Evolutionary conservation across 2,888 invertebrate genomes (phyloP).

Genomic region (Teleogryllus oceanicus): DNA sequence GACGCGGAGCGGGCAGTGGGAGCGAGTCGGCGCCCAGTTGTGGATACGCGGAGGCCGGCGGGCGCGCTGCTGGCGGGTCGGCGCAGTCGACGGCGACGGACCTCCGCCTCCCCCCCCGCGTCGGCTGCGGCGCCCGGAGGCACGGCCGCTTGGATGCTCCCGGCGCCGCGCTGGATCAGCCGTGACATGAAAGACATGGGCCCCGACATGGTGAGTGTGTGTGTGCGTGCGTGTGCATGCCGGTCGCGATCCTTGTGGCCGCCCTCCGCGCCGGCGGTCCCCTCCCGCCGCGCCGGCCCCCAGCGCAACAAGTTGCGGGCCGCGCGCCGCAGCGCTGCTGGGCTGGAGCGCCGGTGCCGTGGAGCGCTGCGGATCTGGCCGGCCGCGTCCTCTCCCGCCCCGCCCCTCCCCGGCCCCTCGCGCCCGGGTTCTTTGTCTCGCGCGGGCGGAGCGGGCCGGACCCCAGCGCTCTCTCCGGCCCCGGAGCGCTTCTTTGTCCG

Average conservation of each 20-base stretch:
- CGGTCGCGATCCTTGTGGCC: conserved; percentile 43
- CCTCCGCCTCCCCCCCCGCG: neutral
- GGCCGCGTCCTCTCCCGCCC: neutral
- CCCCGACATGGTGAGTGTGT: conserved; percentile 69
- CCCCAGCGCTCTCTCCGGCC: too few relatives aligned
- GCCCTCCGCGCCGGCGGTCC: conserved; percentile 39
- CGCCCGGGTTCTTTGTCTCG: neutral
- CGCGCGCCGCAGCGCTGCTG: neutral
- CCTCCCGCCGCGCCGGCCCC: conserved; percentile 33
- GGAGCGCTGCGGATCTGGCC: neutral
- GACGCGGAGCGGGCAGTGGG: neutral
- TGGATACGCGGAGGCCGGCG: conserved; percentile 22
- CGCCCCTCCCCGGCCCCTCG: neutral
- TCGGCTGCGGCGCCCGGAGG: conserved; percentile 11
- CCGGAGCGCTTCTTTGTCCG: too few relatives aligned
- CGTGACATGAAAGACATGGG: conserved; percentile 74
- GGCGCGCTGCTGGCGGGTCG: neutral
- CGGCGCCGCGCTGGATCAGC: conserved; percentile 39
- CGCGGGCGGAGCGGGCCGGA: neutral
- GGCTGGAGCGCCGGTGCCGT: neutral
- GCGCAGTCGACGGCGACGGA: neutral
- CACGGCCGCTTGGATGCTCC: conserved; percentile 31
- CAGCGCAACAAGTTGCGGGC: conserved; percentile 21
- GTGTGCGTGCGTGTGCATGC: conserved; percentile 32
- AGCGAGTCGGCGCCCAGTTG: conserved; percentile 1